A percentile compares a stretch with the other conserved stretches of the same genome.
phyloP scores from a whole-genome alignment of 2,888 invertebrate species.

The Ochropacha duplaris region DNA sequence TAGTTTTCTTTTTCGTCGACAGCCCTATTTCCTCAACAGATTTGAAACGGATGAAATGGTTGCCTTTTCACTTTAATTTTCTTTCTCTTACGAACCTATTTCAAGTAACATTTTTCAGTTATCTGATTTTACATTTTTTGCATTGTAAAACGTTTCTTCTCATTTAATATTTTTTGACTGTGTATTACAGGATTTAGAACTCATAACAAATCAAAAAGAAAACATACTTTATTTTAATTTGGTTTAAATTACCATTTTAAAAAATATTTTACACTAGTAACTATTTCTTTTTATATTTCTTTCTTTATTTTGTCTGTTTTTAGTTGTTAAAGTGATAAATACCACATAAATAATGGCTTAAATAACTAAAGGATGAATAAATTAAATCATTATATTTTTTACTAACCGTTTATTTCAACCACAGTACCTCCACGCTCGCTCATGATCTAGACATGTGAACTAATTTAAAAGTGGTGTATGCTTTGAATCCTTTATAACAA shows the following conservation, averaged over 20 bases:
- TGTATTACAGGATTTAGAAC: too few species aligned
- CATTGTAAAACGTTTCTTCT: not conserved
- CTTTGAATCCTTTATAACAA: not conserved
- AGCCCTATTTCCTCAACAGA: slow-evolving; percentile 28
- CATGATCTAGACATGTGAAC: slow-evolving; percentile 26
- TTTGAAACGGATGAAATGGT: slow-evolving; percentile 36
- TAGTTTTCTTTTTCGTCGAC: too few species aligned
- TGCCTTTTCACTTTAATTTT: slow-evolving; percentile 20
- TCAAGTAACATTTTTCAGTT: not conserved
- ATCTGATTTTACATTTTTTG: not conserved
- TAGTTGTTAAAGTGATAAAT: too few species aligned
- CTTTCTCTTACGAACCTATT: slow-evolving; percentile 9
- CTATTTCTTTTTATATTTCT: too few species aligned
- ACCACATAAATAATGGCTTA: too few species aligned
- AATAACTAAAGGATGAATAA: slow-evolving; percentile 18
- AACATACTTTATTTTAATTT: too few species aligned
- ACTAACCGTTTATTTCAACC: slow-evolving; percentile 79
- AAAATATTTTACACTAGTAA: too few species aligned
- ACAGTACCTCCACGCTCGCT: slow-evolving; percentile 54
- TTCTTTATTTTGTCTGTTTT: too few species aligned
- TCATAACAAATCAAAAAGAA: too few species aligned
- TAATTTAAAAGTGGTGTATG: slow-evolving; percentile 16
- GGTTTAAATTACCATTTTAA: too few species aligned
- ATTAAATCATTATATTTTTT: slow-evolving; percentile 50
- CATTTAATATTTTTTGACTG: not conserved